Conservation (phyloP, 2,113 vertebrate genomes). For the Steatornis caripensis region DNA sequence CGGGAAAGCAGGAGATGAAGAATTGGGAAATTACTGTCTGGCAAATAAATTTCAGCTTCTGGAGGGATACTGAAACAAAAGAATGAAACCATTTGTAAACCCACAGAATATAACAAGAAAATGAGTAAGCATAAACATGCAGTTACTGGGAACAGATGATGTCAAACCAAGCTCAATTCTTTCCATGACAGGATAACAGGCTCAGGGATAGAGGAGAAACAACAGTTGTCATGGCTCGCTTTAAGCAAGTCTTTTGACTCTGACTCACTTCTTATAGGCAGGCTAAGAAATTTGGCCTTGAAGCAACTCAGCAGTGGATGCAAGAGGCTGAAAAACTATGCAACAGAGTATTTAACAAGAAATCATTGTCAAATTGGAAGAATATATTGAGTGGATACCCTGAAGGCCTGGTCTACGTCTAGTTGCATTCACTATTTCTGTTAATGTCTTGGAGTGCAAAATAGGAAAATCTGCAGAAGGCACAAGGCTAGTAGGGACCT, state of each 20-base stretch:
- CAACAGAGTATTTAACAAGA: neutral
- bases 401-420: neutral
- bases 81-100: constrained; percentile 5
- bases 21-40: neutral
- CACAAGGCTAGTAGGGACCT: neutral
- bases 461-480: neutral
- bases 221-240: constrained; percentile 57
- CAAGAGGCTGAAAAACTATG: neutral
- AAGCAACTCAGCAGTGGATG: neutral
- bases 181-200: constrained; percentile 40
- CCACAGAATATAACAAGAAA: constrained; percentile 42
- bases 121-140: constrained; percentile 40
- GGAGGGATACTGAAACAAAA: neutral
- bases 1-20: neutral
- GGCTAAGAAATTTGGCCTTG: constrained; percentile 16
- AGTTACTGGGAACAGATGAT: constrained; percentile 51
- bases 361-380: neutral
- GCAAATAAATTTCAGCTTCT: constrained; percentile 19
- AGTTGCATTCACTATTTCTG: neutral
- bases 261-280: constrained; percentile 43
- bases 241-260: constrained; percentile 44
- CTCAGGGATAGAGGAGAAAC: constrained; percentile 35
- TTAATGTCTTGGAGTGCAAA: neutral
- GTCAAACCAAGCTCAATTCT: constrained; percentile 43
- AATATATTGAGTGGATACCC: neutral